A percentile compares a stretch with the other conserved stretches of the same genome.
phyloP scores from a whole-genome alignment of 2,888 invertebrate species.

The Leptinotarsa juncta region DNA sequence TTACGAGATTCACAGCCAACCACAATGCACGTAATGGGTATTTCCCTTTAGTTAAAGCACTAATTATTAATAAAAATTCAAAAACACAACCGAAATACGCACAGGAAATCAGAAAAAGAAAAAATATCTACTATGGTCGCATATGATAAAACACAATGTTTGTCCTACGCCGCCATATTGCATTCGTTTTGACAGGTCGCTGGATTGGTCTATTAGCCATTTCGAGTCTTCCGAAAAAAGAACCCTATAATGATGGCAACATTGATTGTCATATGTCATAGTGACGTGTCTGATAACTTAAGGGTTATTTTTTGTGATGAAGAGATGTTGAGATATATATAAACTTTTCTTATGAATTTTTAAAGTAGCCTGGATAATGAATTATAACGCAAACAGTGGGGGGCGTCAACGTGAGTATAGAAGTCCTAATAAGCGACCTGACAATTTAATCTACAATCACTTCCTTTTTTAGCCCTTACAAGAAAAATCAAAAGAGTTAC shows the following conservation, averaged over 20 bases:
- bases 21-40: too few species aligned
- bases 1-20: too few species aligned
- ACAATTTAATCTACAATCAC: constrained; percentile 34
- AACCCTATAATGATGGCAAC: background rate
- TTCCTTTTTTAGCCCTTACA: constrained; percentile 58
- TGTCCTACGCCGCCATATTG: too few species aligned
- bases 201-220: too few species aligned
- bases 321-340: background rate
- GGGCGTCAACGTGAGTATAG: constrained; percentile 59
- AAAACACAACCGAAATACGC: too few species aligned
- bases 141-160: too few species aligned
- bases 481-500: constrained; percentile 76
- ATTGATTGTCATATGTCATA: background rate
- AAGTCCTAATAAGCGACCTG: background rate
- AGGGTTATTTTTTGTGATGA: background rate
- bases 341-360: background rate
- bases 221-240: too few species aligned
- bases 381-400: constrained; percentile 63
- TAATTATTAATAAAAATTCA: too few species aligned
- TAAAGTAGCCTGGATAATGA: constrained; percentile 54
- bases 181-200: too few species aligned
- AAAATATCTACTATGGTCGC: too few species aligned
- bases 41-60: too few species aligned
- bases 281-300: constrained; percentile 8
- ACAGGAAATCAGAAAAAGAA: too few species aligned